Conservation (phyloP, 1,140 invertebrate species). For the Diploscapter pachys region DNA sequence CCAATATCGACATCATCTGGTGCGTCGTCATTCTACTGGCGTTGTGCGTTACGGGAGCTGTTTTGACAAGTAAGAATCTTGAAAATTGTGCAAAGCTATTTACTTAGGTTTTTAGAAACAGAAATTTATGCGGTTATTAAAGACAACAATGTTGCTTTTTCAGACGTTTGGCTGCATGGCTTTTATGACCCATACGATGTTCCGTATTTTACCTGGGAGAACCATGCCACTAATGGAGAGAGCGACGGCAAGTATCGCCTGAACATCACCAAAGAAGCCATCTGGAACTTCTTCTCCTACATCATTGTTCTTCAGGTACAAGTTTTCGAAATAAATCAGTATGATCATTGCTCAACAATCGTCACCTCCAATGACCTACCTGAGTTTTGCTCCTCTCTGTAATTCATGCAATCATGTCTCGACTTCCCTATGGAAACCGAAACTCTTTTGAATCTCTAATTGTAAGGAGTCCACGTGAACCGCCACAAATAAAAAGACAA, state of each 20-base stretch:
- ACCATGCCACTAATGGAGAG: no score
- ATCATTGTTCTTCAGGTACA: slow-evolving; percentile 80
- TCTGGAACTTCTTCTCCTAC: slow-evolving; percentile 88
- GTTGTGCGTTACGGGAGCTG: slow-evolving; percentile 82
- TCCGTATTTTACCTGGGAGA: slow-evolving; percentile 42
- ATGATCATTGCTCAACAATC: no score
- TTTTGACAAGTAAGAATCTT: slow-evolving; percentile 51
- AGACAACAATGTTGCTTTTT: background rate
- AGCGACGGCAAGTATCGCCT: slow-evolving; percentile 8
- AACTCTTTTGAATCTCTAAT: no score
- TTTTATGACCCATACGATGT: slow-evolving; percentile 59
- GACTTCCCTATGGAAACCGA: no score
- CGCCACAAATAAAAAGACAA: no score
- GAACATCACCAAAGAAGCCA: slow-evolving; percentile 72
- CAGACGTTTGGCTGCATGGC: slow-evolving; percentile 47
- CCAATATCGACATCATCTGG: slow-evolving; percentile 93
- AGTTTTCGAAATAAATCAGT: no score
- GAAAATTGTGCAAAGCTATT: no score
- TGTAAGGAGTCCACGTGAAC: no score
- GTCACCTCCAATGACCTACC: no score
- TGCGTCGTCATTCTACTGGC: slow-evolving; percentile 87
- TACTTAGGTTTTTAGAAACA: slow-evolving; percentile 69
- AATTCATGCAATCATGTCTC: no score
- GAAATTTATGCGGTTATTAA: no score
- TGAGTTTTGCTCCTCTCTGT: no score